Evolutionary conservation across 2,888 invertebrate species (phyloP), one percentile per base, ranked within the genome.

Genomic region (Metalampra italica): DNA sequence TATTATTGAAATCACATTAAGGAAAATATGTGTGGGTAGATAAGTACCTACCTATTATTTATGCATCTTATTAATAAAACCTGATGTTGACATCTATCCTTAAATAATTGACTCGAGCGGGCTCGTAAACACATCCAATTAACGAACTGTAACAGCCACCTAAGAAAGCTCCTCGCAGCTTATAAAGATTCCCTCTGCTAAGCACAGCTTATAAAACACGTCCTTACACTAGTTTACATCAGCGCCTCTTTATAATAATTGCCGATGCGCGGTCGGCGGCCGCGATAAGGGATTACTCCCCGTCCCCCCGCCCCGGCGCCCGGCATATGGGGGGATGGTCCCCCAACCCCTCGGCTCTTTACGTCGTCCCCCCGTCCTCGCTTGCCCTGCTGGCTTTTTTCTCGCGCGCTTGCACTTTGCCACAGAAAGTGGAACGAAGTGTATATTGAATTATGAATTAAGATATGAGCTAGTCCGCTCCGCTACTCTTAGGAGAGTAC

Each of bases 391-490:
- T 71, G 68, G 75, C 76, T 78, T 82, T 85, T 84, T 82, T 80
- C 79, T 72, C 78, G 76, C 69, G 73, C 75, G 75, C 78, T 78
- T 82, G 82, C 82, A 80, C 77, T 85, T 74, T 74, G 68, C 75
- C 70, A 68, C 73, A 71, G 61, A 59, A 63, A 64, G 60, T 62
- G 60, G 62, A 64, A 69, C 71, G 71, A 58, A 70, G 74, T 72
- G 75, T 77, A 73, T 78, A 82, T 83, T 85, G 84, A 85, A 84
- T 88, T 83, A 85, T 82, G 78, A 82, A 82, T 79, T 77, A 78
- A 76, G 76, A 78, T 39, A 76, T 77, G 74, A 75, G 71, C 66
- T 59, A 57, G 61, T 64, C 52, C 34, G 37, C 56, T 56, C n/a
- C n/a, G n/a, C n/a, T n/a, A n/a, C n/a, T n/a, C 56, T 62, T 54